Conservation (phyloP, 2,888 invertebrate species). For the Drosophila kanekoi region DNA sequence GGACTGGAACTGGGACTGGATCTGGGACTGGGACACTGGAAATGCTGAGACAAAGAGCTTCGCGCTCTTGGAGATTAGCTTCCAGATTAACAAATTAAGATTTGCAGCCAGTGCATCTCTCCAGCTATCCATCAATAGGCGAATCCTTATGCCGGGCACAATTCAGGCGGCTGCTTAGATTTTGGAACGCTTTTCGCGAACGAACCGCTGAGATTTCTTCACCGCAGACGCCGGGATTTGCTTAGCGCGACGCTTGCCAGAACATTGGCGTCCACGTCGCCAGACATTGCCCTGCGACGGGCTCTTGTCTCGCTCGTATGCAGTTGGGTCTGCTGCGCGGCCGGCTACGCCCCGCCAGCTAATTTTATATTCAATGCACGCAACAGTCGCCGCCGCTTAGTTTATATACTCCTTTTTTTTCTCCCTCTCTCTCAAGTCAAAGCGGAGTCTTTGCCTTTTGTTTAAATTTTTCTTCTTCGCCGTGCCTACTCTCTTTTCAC, state of each 20-base stretch:
- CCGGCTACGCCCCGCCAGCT: constrained; percentile 27
- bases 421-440: neutral
- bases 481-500: constrained; percentile 17
- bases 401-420: constrained; percentile 39
- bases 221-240: constrained; percentile 32
- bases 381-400: constrained; percentile 68
- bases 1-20: neutral
- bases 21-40: neutral
- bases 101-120: constrained; percentile 29
- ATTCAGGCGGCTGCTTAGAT: constrained; percentile 42
- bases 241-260: constrained; percentile 35
- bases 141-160: constrained; percentile 50
- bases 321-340: neutral
- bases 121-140: neutral
- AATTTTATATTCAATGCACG: constrained; percentile 79
- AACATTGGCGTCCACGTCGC: constrained; percentile 20
- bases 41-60: neutral
- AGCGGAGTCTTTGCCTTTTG: constrained; percentile 35
- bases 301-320: constrained; percentile 16
- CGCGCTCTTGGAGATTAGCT: neutral
- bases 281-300: constrained; percentile 40
- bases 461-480: constrained; percentile 22
- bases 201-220: constrained; percentile 32
- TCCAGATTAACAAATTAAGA: constrained; percentile 20
- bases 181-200: constrained; percentile 34